Conservation (phyloP, 2,888 invertebrate species). For the Podabrus alpinus region DNA sequence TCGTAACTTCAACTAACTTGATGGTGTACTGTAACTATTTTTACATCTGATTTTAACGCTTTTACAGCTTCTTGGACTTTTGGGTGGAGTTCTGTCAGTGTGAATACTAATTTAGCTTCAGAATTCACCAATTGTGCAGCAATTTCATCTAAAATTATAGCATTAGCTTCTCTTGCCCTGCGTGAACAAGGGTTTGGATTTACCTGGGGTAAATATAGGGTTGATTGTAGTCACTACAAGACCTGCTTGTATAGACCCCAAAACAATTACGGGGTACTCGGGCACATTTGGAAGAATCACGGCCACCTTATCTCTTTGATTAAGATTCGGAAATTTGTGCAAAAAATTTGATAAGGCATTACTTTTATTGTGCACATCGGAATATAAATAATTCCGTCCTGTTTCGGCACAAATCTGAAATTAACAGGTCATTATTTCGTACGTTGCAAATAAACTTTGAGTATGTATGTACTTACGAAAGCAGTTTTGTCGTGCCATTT, state of each 20-base stretch:
- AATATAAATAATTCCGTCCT: conserved; percentile 71
- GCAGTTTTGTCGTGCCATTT: conserved; percentile 62
- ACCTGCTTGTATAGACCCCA: conserved; percentile 73
- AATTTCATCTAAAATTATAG: conserved; percentile 64
- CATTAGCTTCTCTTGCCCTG: conserved; percentile 31
- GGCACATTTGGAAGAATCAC: conserved; percentile 75
- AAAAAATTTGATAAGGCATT: conserved; percentile 60
- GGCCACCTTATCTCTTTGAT: conserved; percentile 63
- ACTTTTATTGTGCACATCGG: conserved; percentile 64
- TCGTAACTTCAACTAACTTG: conserved; percentile 47
- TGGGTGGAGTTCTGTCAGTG: conserved; percentile 60
- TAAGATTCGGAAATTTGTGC: conserved; percentile 64
- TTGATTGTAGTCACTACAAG: conserved; percentile 70
- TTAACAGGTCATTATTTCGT: conserved; percentile 30
- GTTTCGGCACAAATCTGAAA: conserved; percentile 70
- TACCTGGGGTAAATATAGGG: conserved; percentile 65
- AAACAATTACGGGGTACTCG: conserved; percentile 66
- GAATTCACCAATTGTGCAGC: conserved; percentile 64
- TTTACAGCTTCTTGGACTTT: conserved; percentile 54
- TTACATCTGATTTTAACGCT: conserved; percentile 25
- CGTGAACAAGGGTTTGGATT: neutral
- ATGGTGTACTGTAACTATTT: conserved; percentile 67
- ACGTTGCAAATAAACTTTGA: neutral
- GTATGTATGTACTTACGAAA: neutral
- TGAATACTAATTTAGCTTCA: conserved; percentile 64